Conservation (phyloP, 2,797 vertebrate species). For the Alcedo atthis region DNA sequence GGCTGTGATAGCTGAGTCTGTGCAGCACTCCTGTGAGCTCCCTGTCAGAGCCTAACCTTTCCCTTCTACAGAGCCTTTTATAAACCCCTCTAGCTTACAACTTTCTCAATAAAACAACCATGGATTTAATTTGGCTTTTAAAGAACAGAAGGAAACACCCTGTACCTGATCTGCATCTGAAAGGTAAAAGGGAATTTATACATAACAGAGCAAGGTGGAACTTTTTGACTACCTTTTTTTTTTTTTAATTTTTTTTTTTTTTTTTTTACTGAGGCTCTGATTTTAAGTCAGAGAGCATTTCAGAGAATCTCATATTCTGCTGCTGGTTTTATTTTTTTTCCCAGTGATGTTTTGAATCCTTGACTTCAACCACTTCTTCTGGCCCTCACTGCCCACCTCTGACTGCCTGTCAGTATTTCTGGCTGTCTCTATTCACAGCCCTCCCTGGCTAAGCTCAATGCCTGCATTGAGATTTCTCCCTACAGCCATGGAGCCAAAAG, state of each 20-base stretch:
- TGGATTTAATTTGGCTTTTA: slow-evolving; percentile 41
- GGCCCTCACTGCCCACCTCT: slow-evolving; percentile 34
- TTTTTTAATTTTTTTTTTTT: slow-evolving; percentile 25
- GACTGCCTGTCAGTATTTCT: slow-evolving; percentile 59
- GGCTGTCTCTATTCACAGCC: slow-evolving; percentile 40
- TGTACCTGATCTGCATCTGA: not conserved
- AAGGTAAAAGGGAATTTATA: slow-evolving; percentile 35
- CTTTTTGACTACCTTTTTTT: slow-evolving; percentile 5
- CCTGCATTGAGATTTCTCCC: slow-evolving; percentile 17
- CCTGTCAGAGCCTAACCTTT: slow-evolving; percentile 3
- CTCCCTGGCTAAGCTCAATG: not conserved
- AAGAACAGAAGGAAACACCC: slow-evolving; percentile 51
- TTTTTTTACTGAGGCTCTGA: slow-evolving; percentile 4
- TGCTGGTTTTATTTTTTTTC: not conserved
- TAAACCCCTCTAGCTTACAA: not conserved
- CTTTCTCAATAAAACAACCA: slow-evolving; percentile 51
- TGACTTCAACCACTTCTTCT: not conserved
- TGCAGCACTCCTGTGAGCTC: slow-evolving; percentile 8
- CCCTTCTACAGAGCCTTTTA: slow-evolving; percentile 39
- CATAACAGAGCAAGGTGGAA: slow-evolving; percentile 33
- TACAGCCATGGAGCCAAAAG: slow-evolving; percentile 25
- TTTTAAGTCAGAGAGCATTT: slow-evolving; percentile 10
- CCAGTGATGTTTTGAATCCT: slow-evolving; percentile 19
- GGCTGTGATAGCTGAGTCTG: not conserved
- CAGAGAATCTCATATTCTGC: slow-evolving; percentile 6